Evolutionary conservation across 1,140 invertebrate genomes (phyloP).

Genomic region (Listronotus oregonensis): DNA sequence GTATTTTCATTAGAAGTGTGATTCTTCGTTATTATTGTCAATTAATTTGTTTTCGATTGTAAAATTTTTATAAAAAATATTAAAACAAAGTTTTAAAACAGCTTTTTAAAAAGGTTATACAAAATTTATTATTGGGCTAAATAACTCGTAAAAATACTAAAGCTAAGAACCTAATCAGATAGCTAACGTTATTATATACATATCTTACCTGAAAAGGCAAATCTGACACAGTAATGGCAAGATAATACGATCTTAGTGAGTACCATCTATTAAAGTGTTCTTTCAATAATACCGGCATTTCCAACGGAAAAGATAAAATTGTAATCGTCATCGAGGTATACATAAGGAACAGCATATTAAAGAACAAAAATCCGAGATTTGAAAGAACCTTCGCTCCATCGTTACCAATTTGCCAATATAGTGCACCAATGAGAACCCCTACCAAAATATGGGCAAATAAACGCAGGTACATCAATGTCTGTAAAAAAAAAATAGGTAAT

Average conservation of each 20-base stretch:
- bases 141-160: too few relatives aligned
- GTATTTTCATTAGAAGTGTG: too few relatives aligned
- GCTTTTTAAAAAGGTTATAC: too few relatives aligned
- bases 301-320: constrained; percentile 94
- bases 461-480: constrained; percentile 94
- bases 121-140: too few relatives aligned
- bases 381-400: constrained; percentile 93
- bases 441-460: constrained; percentile 91
- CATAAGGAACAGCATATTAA: constrained; percentile 98
- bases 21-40: too few relatives aligned
- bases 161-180: too few relatives aligned
- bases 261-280: constrained; percentile 99
- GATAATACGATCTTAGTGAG: constrained; percentile 91
- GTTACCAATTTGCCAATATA: constrained; percentile 93
- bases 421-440: constrained; percentile 87
- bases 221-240: constrained; percentile 94
- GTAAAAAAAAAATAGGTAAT: constrained; percentile 48
- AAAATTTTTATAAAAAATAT: too few relatives aligned
- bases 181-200: too few relatives aligned
- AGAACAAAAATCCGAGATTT: constrained; percentile 95
- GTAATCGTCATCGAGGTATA: constrained; percentile 98
- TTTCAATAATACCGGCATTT: constrained; percentile 92
- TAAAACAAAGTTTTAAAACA: too few relatives aligned
- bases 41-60: too few relatives aligned
- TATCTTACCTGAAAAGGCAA: constrained; percentile 90